These are phyloP conservation scores for Rhea americana DNA, from an alignment of 2,113 vertebrate species.

Conservation along the genomic window DNA sequence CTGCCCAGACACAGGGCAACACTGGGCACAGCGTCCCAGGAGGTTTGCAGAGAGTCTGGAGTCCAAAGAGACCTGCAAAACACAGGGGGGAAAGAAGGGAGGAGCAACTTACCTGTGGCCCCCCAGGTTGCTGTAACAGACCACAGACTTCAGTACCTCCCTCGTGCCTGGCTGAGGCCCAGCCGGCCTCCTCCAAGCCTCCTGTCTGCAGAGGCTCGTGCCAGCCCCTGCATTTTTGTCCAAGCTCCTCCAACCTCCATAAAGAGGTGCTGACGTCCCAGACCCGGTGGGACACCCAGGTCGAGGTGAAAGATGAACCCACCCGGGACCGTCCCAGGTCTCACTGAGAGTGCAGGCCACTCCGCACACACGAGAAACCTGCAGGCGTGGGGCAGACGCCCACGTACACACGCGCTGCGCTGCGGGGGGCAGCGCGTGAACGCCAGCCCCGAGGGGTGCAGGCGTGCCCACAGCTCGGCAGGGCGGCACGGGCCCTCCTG, in stretches of 20 bases:
- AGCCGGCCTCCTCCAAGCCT: accelerated
- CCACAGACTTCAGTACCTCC: accelerated
- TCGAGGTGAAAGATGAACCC: background rate
- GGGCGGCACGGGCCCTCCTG: background rate
- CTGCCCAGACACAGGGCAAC: background rate
- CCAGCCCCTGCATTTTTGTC: background rate
- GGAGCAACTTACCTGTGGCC: background rate
- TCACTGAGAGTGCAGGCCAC: background rate
- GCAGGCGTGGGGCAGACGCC: accelerated
- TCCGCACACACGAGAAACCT: background rate
- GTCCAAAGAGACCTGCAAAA: background rate
- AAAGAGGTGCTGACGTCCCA: background rate
- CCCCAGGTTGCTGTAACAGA: background rate
- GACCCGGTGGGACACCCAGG: background rate
- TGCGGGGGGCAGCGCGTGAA: background rate
- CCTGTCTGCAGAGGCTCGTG: background rate
- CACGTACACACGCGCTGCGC: accelerated
- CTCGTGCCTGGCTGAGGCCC: background rate
- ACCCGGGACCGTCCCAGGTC: background rate
- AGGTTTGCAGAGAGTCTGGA: background rate
- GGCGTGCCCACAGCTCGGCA: too few species aligned
- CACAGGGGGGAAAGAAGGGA: background rate
- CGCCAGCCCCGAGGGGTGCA: accelerated
- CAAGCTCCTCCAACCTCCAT: background rate
- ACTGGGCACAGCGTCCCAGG: background rate